Evolutionary conservation across 2,797 vertebrate genomes (phyloP), one percentile per base, ranked within the genome.

Genomic region (Rhinella marina): DNA sequence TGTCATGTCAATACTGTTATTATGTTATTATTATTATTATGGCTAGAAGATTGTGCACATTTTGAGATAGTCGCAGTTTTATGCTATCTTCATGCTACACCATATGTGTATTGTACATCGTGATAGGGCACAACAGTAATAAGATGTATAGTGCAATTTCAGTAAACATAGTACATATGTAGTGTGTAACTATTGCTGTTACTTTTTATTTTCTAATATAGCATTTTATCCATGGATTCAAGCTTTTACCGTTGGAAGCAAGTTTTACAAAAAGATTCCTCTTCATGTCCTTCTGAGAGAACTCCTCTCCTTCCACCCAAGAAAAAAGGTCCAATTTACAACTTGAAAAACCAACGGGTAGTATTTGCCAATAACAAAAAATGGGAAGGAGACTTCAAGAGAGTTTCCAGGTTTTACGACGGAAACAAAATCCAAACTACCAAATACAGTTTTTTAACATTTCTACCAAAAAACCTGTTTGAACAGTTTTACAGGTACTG

Each of bases 401-500:
- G 59, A 87, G 1, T 57, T 56, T 91, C 90, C 81, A 0, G 2
- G 0, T 86, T 85, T 76, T 95, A 94, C 90, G 56, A 88, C 0
- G 90, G 93, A 90, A 96, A 96, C 61, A 88, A 81, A 57, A 94
- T 95, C 90, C 90, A 83, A 41, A 95, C 94, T 0, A 93, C 93
- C 88, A 95, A 94, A 86, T 96, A 96, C 2, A 94, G 90, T 0
- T 86, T 93, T 52, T 19, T 94, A 86, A 95, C 90, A 32, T 96
- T 96, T 91, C 88, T 96, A 84, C 95, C 94, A 10, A 91, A 80
- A 89, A 95, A 94, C 41, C 87, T 96, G 78, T 91, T 93, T 84
- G 92, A 94, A 77, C 95, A 96, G 86, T 94, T 95, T 90, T 91
- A 93, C 87, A 96, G 96, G 95, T 95, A 91, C 86, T 68, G 72